phyloP scores from a whole-genome alignment of 2,888 invertebrate species.

The Seladonia tumulorum region DNA sequence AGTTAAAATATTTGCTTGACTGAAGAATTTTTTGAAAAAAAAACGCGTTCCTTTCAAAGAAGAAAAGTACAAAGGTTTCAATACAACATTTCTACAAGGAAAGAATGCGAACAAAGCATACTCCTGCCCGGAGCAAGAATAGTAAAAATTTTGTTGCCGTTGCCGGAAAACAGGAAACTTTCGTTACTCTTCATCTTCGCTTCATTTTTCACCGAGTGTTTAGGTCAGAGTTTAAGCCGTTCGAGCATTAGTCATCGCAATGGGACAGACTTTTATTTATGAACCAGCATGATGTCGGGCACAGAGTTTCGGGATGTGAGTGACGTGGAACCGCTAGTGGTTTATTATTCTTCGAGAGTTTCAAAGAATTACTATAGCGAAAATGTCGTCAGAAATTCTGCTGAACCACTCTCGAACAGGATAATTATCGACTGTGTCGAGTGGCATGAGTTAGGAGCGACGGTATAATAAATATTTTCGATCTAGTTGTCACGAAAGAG shows the following conservation, averaged over 20 bases:
- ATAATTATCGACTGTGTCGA: no score
- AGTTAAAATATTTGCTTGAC: no score
- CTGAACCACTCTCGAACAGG: background rate
- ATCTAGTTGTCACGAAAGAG: no score
- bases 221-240: background rate
- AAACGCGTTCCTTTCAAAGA: background rate
- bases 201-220: conserved; percentile 6
- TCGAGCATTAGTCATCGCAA: conserved; percentile 1
- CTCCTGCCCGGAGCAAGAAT: conserved; percentile 6
- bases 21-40: background rate
- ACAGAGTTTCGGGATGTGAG: background rate
- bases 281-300: background rate
- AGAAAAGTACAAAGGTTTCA: background rate
- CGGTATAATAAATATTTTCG: no score
- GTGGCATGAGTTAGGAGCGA: no score
- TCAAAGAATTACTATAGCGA: background rate
- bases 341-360: conserved; percentile 3
- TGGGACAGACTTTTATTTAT: conserved; percentile 12
- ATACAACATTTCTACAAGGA: background rate
- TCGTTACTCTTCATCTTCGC: background rate
- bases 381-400: background rate
- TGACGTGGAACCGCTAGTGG: background rate
- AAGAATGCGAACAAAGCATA: background rate
- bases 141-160: conserved; percentile 38
- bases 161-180: background rate